A percentile compares a stretch with the other conserved stretches of the same genome.
phyloP scores from a whole-genome alignment of 1,140 invertebrate species.

The Trichonephila clavipes region DNA sequence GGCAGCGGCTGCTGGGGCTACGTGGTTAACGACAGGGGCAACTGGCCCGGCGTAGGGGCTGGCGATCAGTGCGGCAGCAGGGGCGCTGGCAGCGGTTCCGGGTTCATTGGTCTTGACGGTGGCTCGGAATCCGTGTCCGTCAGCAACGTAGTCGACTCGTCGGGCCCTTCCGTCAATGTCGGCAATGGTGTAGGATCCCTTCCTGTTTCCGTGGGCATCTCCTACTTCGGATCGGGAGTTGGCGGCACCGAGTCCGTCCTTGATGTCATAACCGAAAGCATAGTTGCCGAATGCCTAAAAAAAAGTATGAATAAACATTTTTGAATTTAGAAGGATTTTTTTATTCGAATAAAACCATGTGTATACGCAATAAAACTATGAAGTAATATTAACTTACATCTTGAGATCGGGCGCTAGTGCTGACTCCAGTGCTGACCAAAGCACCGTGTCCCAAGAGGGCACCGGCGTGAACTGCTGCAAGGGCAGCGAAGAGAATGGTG shows the following conservation, averaged over 20 bases:
- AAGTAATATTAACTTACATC: not conserved
- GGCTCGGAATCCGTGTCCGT: not conserved
- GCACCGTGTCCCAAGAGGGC: slow-evolving; percentile 1
- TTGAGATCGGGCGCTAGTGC: not conserved
- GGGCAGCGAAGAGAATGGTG: slow-evolving; percentile 17
- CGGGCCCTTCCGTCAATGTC: not conserved
- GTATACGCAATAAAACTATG: not conserved
- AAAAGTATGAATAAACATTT: no score
- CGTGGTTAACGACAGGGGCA: not conserved
- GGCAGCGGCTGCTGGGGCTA: not conserved
- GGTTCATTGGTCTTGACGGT: not conserved
- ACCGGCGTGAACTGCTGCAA: not conserved
- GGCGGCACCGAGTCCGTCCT: slow-evolving; percentile 75
- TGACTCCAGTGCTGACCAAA: slow-evolving; percentile 19
- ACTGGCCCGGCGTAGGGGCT: slow-evolving; percentile 19
- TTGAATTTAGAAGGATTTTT: no score
- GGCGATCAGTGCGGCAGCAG: not conserved
- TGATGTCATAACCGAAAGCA: slow-evolving; percentile 77
- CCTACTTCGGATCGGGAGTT: slow-evolving; percentile 78
- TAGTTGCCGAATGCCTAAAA: slow-evolving; percentile 9
- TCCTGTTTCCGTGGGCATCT: slow-evolving; percentile 76
- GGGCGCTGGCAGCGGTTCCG: not conserved
- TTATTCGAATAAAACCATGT: fast-evolving
- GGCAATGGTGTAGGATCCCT: not conserved
- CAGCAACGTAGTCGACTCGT: slow-evolving; percentile 22